These are phyloP conservation scores for Aromia moschata DNA, from an alignment of 2,888 invertebrate species.

Conservation along the genomic window DNA sequence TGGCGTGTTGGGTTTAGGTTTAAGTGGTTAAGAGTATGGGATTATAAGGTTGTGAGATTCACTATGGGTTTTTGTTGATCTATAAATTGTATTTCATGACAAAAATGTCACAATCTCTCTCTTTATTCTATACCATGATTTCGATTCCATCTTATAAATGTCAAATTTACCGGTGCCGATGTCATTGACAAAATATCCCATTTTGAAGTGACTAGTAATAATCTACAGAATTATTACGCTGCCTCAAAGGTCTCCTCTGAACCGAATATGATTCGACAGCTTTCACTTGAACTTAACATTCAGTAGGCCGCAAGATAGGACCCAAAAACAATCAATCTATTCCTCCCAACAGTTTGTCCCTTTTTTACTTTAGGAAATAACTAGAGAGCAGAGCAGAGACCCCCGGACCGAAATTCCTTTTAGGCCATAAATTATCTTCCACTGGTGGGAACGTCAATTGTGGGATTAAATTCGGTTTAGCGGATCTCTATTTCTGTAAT, in stretches of 20 bases:
- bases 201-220: neutral
- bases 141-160: too few relatives aligned
- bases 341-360: slow-evolving; percentile 21
- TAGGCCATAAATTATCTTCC: slow-evolving; percentile 13
- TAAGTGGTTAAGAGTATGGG: too few relatives aligned
- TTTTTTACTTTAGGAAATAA: slow-evolving; percentile 21
- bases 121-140: too few relatives aligned
- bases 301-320: slow-evolving; percentile 19
- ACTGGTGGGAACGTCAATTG: neutral
- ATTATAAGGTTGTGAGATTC: too few relatives aligned
- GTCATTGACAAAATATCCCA: neutral
- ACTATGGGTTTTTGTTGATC: too few relatives aligned
- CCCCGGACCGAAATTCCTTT: slow-evolving; percentile 12
- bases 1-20: too few relatives aligned
- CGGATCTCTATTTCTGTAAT: neutral
- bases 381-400: slow-evolving; percentile 13
- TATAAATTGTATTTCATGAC: too few relatives aligned
- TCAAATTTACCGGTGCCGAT: neutral
- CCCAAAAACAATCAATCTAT: slow-evolving; percentile 28
- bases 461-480: neutral
- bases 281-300: slow-evolving; percentile 17
- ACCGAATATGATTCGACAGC: slow-evolving; percentile 1
- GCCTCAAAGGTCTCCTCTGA: neutral
- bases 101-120: too few relatives aligned
- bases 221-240: neutral